These are phyloP conservation scores for Aptenodytes patagonicus DNA, from an alignment of 2,113 vertebrate genomes.

Conservation along the genomic window DNA sequence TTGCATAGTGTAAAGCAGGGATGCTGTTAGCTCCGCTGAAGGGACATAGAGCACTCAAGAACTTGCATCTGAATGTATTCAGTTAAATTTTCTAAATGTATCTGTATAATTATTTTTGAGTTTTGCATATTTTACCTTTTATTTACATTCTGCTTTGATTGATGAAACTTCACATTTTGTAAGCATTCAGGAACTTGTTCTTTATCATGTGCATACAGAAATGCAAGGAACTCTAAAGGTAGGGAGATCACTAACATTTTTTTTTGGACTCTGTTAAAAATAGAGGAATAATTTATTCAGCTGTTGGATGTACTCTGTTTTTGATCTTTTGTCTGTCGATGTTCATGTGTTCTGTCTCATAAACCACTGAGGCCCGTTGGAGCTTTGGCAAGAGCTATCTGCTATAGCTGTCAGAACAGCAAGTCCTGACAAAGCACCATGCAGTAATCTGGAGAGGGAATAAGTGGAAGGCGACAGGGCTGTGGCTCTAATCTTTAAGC, in stretches of 20 bases:
- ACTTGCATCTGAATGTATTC: neutral
- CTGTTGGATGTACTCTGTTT: neutral
- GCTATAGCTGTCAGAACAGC: neutral
- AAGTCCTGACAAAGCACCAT: neutral
- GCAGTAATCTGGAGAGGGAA: neutral
- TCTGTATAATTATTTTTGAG: neutral
- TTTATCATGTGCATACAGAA: neutral
- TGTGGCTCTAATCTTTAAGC: neutral
- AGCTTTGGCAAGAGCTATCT: neutral
- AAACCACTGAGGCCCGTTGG: neutral
- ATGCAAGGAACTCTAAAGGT: neutral
- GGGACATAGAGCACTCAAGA: neutral
- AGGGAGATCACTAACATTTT: neutral
- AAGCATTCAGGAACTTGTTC: neutral
- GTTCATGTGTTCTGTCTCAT: neutral
- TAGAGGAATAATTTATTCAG: neutral
- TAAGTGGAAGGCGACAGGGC: neutral
- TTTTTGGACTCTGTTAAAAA: neutral
- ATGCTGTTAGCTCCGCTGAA: neutral
- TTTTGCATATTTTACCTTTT: neutral
- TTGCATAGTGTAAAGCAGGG: neutral
- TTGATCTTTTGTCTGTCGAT: neutral
- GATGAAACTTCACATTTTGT: neutral
- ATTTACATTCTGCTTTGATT: neutral
- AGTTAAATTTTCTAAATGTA: neutral